These are phyloP conservation scores for Sarcophaga caerulescens DNA, from an alignment of 2,888 invertebrate genomes.

Conservation along the genomic window DNA sequence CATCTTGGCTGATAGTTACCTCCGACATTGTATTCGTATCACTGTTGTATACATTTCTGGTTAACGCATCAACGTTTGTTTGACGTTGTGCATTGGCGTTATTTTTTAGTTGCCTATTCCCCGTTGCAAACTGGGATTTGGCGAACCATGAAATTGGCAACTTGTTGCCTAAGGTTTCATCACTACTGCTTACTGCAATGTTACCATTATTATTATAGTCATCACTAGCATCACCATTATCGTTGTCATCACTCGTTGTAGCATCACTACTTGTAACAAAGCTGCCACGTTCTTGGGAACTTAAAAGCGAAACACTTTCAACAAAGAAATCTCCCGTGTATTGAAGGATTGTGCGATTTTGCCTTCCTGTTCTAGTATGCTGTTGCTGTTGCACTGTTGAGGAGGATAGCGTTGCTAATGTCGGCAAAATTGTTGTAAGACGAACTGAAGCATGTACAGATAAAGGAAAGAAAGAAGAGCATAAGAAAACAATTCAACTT, in stretches of 20 bases:
- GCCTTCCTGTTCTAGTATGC: conserved; percentile 36
- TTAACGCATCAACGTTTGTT: conserved; percentile 30
- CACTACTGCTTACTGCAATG: conserved; percentile 53
- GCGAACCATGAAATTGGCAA: conserved; percentile 75
- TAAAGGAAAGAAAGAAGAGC: conserved; percentile 32
- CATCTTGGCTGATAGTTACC: not conserved
- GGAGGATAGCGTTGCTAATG: conserved; percentile 47
- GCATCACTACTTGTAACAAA: conserved; percentile 68
- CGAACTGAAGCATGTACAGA: conserved; percentile 57
- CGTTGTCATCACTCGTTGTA: conserved; percentile 19
- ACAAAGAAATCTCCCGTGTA: conserved; percentile 74
- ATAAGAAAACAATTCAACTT: conserved; percentile 42
- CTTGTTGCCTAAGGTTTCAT: conserved; percentile 74
- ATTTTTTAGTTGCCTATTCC: conserved; percentile 55
- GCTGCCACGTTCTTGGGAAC: conserved; percentile 73
- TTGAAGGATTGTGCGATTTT: conserved; percentile 62
- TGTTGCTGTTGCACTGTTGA: conserved; percentile 39
- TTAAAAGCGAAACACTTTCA: conserved; percentile 72
- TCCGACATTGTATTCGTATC: conserved; percentile 20
- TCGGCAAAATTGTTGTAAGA: conserved; percentile 58
- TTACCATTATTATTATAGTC: not conserved
- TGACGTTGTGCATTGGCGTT: conserved; percentile 20
- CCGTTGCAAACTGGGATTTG: conserved; percentile 69
- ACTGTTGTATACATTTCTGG: conserved; percentile 34
- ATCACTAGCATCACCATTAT: not conserved